Conservation (phyloP, 1,140 invertebrate species). For the Drosophila repletoides region DNA sequence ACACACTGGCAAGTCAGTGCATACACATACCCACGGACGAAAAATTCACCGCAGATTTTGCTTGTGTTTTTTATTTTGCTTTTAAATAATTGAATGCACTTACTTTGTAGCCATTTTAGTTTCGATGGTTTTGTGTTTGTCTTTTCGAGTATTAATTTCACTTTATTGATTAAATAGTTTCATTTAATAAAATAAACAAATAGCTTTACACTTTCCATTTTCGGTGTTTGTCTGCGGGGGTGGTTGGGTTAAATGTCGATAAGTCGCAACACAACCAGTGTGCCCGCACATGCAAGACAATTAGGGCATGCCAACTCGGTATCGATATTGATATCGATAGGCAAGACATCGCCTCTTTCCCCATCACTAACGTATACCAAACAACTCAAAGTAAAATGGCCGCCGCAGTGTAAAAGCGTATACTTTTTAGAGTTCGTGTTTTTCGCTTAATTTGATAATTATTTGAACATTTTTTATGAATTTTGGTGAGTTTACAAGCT, state of each 20-base stretch:
- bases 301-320: constrained; percentile 10
- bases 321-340: not conserved
- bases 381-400: constrained; percentile 55
- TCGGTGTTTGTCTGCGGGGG: constrained; percentile 25
- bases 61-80: not conserved
- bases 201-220: constrained; percentile 35
- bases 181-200: constrained; percentile 41
- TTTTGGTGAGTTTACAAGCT: constrained; percentile 63
- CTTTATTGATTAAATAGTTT: constrained; percentile 24
- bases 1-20: not conserved
- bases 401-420: constrained; percentile 56
- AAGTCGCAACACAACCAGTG: not conserved
- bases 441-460: constrained; percentile 73
- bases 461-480: constrained; percentile 69
- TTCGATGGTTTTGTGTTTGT: constrained; percentile 1
- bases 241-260: constrained; percentile 24
- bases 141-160: constrained; percentile 18
- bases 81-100: constrained; percentile 32
- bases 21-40: constrained; percentile 1
- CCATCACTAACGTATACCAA: constrained; percentile 46
- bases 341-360: not conserved
- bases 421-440: constrained; percentile 64
- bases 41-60: constrained; percentile 13
- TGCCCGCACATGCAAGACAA: constrained; percentile 11
- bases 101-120: constrained; percentile 61